Conservation (phyloP, 1,140 invertebrate species). For the Chelonus insularis region DNA sequence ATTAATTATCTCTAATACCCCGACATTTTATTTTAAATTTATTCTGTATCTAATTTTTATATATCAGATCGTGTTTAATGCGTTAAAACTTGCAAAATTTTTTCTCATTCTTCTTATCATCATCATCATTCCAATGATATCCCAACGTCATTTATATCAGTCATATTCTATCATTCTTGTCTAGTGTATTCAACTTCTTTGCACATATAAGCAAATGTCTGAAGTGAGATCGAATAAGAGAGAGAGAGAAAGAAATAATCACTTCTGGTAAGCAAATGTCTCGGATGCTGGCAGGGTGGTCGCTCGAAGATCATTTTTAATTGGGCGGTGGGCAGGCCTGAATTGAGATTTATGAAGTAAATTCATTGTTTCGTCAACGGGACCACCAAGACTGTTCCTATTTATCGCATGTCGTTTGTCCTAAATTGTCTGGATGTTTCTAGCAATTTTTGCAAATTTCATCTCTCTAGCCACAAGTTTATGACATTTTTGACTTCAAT, state of each 20-base stretch:
- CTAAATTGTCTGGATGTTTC: too few species aligned
- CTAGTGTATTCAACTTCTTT: not conserved
- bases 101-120: too few species aligned
- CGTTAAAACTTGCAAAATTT: not conserved
- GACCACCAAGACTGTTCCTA: slow-evolving; percentile 10
- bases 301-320: slow-evolving; percentile 31
- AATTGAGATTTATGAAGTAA: slow-evolving; percentile 61
- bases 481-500: too few species aligned
- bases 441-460: too few species aligned
- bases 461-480: too few species aligned
- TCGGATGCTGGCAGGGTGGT: slow-evolving; percentile 45
- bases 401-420: too few species aligned
- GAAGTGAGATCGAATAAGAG: not conserved
- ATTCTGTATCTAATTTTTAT: not conserved
- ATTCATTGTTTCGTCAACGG: slow-evolving; percentile 56
- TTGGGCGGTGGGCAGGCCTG: slow-evolving; percentile 30
- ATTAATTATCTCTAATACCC: slow-evolving; percentile 41
- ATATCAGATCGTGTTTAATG: not conserved
- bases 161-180: too few species aligned
- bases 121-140: too few species aligned
- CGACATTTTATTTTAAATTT: not conserved
- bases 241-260: slow-evolving; percentile 8
- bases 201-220: not conserved
- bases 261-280: slow-evolving; percentile 18
- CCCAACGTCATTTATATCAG: too few species aligned